phyloP scores from a whole-genome alignment of 2,113 vertebrate genomes.

The Tylochromis polylepis region DNA sequence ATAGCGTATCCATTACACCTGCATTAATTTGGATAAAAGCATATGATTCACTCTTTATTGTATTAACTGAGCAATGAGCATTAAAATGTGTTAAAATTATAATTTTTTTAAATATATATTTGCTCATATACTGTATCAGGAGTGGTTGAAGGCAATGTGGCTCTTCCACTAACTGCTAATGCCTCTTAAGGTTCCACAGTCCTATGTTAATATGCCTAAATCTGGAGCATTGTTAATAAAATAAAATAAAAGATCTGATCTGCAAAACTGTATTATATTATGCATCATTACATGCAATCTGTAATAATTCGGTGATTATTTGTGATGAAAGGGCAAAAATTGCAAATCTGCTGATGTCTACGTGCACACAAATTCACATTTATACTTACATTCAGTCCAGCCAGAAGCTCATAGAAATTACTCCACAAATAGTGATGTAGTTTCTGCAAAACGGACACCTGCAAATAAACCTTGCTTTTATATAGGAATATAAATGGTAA shows the following conservation, averaged over 20 bases:
- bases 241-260: background rate
- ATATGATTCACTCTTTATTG: background rate
- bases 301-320: background rate
- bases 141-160: background rate
- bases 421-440: background rate
- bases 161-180: background rate
- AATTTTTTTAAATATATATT: too few relatives aligned
- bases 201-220: background rate
- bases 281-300: background rate
- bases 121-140: background rate
- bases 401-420: background rate
- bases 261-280: background rate
- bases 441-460: background rate
- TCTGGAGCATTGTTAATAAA: background rate
- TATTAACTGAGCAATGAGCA: background rate
- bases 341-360: background rate
- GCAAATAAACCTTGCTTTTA: background rate
- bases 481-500: background rate
- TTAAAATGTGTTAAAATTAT: background rate
- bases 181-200: background rate
- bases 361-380: background rate
- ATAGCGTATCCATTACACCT: too few relatives aligned
- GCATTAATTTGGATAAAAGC: background rate
- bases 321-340: background rate
- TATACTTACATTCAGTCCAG: background rate